Conservation (phyloP, 2,888 invertebrate species). For the Eupelmus urozonus region DNA sequence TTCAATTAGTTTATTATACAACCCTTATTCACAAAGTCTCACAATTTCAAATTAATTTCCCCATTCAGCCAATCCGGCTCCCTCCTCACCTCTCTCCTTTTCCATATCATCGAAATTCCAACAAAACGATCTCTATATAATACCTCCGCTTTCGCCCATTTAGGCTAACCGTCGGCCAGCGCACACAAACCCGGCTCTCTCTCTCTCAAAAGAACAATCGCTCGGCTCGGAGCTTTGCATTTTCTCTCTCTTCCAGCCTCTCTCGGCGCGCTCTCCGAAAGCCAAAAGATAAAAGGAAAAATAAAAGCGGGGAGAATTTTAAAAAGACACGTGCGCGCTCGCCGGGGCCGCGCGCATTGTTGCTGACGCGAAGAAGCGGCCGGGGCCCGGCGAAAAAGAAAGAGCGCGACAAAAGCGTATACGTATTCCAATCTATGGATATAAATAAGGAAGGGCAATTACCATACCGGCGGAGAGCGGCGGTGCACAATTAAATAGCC, state of each 20-base stretch:
- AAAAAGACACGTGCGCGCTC: slow-evolving; percentile 27
- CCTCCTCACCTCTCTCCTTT: no score
- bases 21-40: no score
- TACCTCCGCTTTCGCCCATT: no score
- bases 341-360: slow-evolving; percentile 38
- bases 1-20: no score
- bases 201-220: slow-evolving; percentile 53
- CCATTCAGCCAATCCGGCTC: no score
- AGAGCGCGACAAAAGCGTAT: slow-evolving; percentile 6
- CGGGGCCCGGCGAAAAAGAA: neutral
- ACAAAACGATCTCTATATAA: neutral
- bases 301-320: slow-evolving; percentile 29
- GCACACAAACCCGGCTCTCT: slow-evolving; percentile 2
- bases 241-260: no score
- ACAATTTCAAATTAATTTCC: no score
- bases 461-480: slow-evolving; percentile 65
- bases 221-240: slow-evolving; percentile 29
- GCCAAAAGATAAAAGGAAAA: slow-evolving; percentile 10
- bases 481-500: slow-evolving; percentile 70
- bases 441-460: slow-evolving; percentile 71
- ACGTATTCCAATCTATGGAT: slow-evolving; percentile 53
- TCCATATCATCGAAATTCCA: neutral
- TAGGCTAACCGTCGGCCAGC: no score
- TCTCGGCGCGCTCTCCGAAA: neutral
- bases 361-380: neutral